Percentiles rank a stretch among this genome's conserved stretches.
These are phyloP conservation scores for Harpegnathos saltator DNA, from an alignment of 1,140 invertebrate genomes.

Conservation along the genomic window DNA sequence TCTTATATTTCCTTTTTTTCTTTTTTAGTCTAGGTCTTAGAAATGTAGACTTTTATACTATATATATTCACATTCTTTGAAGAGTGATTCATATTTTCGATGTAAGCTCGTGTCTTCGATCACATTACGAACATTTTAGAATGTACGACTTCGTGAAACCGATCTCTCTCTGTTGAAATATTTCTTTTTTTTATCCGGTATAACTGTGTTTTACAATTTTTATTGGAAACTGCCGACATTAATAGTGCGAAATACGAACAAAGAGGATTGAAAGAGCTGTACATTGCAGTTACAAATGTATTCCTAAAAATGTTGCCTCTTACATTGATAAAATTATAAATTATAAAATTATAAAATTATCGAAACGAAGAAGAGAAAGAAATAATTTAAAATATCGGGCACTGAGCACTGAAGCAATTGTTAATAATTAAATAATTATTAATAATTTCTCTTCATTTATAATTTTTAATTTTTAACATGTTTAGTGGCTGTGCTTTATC, in stretches of 20 bases:
- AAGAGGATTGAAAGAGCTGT: conserved; percentile 5
- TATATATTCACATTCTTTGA: conserved; percentile 60
- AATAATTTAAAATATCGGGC: not conserved
- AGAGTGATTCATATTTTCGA: conserved; percentile 50
- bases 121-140: not conserved
- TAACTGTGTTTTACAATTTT: conserved; percentile 12
- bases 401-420: conserved; percentile 7
- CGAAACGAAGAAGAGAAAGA: not conserved
- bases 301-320: conserved; percentile 34
- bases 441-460: conserved; percentile 34
- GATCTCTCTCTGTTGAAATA: conserved; percentile 19
- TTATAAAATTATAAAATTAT: too few species aligned
- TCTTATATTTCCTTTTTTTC: not conserved
- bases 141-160: not conserved
- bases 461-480: conserved; percentile 53
- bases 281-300: not conserved
- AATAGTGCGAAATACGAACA: conserved; percentile 6
- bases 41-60: conserved; percentile 67
- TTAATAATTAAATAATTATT: conserved; percentile 26
- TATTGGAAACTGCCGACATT: conserved; percentile 1
- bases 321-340: conserved; percentile 14
- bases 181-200: conserved; percentile 41
- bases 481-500: conserved; percentile 67
- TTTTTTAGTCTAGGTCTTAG: conserved; percentile 21
- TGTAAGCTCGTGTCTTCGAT: conserved; percentile 25